phyloP scores from a whole-genome alignment of 2,888 invertebrate species.

The Elysia crispata region DNA sequence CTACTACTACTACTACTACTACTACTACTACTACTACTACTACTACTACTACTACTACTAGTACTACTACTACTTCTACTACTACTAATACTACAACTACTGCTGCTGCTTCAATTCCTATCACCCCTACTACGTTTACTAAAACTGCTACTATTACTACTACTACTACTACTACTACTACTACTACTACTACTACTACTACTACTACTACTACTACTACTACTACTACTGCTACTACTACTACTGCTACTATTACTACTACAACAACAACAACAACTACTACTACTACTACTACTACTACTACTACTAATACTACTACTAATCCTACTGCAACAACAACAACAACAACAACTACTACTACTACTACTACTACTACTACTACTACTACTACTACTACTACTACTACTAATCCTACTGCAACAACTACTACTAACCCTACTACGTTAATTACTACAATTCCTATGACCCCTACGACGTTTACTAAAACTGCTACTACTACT shows the following conservation, averaged over 20 bases:
- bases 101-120: too few species aligned
- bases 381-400: constrained; percentile 29
- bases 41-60: constrained; percentile 10
- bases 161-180: constrained; percentile 36
- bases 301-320: too few species aligned
- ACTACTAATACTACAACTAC: too few species aligned
- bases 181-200: constrained; percentile 31
- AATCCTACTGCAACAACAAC: too few species aligned
- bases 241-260: constrained; percentile 36
- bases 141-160: constrained; percentile 2
- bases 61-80: constrained; percentile 9
- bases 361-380: constrained; percentile 5
- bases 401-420: neutral
- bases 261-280: too few species aligned
- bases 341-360: neutral
- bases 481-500: neutral
- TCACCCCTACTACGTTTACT: constrained; percentile 2
- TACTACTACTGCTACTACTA: constrained; percentile 40
- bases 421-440: constrained; percentile 13
- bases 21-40: neutral
- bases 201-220: constrained; percentile 41
- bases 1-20: constrained; percentile 15
- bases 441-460: neutral
- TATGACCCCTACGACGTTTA: neutral
- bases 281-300: constrained; percentile 29